These are phyloP conservation scores for Macrotus californicus DNA, from an alignment of 2,113 vertebrate genomes.

Conservation along the genomic window DNA sequence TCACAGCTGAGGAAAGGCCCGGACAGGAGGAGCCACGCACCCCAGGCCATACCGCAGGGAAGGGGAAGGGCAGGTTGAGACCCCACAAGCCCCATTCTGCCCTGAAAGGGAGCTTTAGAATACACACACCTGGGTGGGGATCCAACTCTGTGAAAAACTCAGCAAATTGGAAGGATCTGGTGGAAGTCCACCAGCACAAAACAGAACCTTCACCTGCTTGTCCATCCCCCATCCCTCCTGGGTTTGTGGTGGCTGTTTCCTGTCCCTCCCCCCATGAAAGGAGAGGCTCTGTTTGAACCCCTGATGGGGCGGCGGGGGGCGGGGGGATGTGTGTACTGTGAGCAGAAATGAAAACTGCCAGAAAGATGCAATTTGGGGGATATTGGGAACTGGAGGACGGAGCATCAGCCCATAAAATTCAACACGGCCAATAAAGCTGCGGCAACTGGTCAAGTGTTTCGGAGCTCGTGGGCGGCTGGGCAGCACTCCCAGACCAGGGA, in stretches of 20 bases:
- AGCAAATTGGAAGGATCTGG: neutral
- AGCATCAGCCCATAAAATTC: slow-evolving; percentile 50
- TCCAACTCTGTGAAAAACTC: neutral
- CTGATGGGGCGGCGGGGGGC: neutral
- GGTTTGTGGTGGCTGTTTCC: neutral
- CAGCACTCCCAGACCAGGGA: neutral
- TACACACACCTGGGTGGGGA: no score
- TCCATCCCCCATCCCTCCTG: neutral
- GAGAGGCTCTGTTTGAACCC: slow-evolving; percentile 62
- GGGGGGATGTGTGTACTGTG: neutral
- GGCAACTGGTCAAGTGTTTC: slow-evolving; percentile 1
- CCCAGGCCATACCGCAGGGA: neutral
- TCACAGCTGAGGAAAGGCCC: neutral
- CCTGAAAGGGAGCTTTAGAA: no score
- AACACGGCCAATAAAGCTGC: slow-evolving; percentile 30
- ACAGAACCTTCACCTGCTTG: neutral
- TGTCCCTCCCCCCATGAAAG: neutral
- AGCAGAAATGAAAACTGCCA: slow-evolving; percentile 58
- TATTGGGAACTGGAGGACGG: slow-evolving; percentile 42
- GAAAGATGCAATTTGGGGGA: slow-evolving; percentile 44
- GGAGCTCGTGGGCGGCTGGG: neutral
- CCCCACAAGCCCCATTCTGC: neutral
- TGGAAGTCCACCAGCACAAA: neutral
- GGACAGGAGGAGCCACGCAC: fast-evolving
- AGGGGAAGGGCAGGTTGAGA: neutral